Conservation (phyloP, 2,797 vertebrate species). For the Clarias platycephalus region DNA sequence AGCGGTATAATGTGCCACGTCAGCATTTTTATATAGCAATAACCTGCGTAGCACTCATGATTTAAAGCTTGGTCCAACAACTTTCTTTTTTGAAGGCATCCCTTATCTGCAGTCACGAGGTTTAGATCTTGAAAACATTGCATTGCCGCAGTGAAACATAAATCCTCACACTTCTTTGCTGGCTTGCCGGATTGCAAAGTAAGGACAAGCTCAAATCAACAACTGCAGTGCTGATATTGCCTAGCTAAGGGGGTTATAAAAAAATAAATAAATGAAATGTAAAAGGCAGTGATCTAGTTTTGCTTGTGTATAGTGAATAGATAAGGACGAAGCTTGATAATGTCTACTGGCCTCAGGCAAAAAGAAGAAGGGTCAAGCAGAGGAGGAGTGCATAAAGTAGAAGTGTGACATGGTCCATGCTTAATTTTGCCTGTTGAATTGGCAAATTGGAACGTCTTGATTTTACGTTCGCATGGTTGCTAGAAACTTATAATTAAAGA, state of each 20-base stretch:
- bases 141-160: slow-evolving; percentile 27
- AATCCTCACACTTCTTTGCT: slow-evolving; percentile 25
- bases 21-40: slow-evolving; percentile 20
- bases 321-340: slow-evolving; percentile 3
- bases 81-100: background rate
- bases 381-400: slow-evolving; percentile 18
- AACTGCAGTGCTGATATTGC: slow-evolving; percentile 24
- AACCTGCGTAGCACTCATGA: slow-evolving; percentile 22
- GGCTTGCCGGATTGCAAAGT: slow-evolving; percentile 22
- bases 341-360: slow-evolving; percentile 26
- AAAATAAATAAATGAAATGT: slow-evolving; percentile 2
- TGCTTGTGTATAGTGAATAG: slow-evolving; percentile 15
- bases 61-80: slow-evolving; percentile 7
- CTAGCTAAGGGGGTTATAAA: background rate
- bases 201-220: slow-evolving; percentile 29
- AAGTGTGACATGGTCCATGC: background rate
- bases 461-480: background rate
- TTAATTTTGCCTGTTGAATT: slow-evolving; percentile 5
- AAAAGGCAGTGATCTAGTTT: slow-evolving; percentile 7
- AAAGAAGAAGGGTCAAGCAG: slow-evolving; percentile 34
- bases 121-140: slow-evolving; percentile 35
- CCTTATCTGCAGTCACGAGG: slow-evolving; percentile 25
- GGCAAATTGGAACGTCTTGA: background rate
- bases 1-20: slow-evolving; percentile 9
- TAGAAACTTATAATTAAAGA: background rate